Evolutionary conservation across 2,888 invertebrate species (phyloP).

Genomic region (Phoenoteleia sp.): DNA sequence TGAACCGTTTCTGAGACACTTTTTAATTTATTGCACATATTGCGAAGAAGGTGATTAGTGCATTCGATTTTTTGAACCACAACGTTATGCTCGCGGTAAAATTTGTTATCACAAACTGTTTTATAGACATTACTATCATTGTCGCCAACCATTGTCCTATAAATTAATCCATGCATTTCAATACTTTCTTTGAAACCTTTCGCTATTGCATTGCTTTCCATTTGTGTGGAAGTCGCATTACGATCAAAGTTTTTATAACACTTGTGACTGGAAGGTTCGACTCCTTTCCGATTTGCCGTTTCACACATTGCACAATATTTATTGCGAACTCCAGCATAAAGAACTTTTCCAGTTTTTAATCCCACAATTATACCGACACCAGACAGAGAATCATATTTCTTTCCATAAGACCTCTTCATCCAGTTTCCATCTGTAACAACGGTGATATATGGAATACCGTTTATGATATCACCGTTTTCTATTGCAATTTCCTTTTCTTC

Average conservation of each 20-base stretch:
- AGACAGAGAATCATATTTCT: conserved; percentile 46
- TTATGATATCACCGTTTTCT: conserved; percentile 28
- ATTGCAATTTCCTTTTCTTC: conserved; percentile 47
- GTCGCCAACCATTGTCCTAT: no score
- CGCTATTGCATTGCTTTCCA: conserved; percentile 67
- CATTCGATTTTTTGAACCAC: no score
- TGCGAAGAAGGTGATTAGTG: not conserved
- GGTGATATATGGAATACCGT: not conserved
- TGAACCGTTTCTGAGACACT: not conserved
- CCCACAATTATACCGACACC: conserved; percentile 54
- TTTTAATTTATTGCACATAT: not conserved
- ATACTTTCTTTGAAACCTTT: no score
- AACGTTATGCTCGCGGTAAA: no score
- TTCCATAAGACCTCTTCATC: conserved; percentile 55
- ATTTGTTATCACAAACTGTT: no score
- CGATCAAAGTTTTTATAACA: conserved; percentile 78
- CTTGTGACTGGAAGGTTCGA: not conserved
- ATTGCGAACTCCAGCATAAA: not conserved
- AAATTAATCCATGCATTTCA: no score
- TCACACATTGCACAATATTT: conserved; percentile 33
- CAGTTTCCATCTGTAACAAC: conserved; percentile 49
- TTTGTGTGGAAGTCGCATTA: conserved; percentile 76
- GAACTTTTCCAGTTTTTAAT: conserved; percentile 67
- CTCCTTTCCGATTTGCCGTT: not conserved
- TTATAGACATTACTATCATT: no score